These are phyloP conservation scores for Diplodus sargus DNA, from an alignment of 2,797 vertebrate genomes.

Conservation along the genomic window DNA sequence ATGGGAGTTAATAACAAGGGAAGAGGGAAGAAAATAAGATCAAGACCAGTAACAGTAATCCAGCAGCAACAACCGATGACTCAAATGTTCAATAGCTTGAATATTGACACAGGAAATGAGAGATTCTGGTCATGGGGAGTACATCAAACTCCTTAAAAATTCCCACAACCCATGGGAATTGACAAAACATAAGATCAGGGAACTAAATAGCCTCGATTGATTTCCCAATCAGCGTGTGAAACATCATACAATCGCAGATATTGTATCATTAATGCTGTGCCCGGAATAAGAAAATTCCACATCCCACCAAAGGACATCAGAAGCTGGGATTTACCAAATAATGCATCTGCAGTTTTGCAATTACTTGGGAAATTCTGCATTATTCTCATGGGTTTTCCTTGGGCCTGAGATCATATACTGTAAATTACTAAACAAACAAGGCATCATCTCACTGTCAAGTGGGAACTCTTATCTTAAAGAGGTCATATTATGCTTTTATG, in stretches of 20 bases:
- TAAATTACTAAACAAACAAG: conserved; percentile 1
- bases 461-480: background rate
- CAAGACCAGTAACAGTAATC: background rate
- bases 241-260: conserved; percentile 11
- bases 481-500: too few relatives aligned
- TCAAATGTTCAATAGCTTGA: conserved; percentile 12
- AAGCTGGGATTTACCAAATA: conserved; percentile 28
- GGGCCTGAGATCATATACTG: background rate
- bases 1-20: background rate
- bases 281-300: conserved; percentile 43
- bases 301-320: background rate
- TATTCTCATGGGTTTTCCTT: conserved; percentile 3
- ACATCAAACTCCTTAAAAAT: background rate
- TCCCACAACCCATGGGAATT: conserved; percentile 21
- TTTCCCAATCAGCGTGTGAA: conserved; percentile 33
- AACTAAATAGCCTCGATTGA: conserved; percentile 5
- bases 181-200: conserved; percentile 16
- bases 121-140: conserved; percentile 5
- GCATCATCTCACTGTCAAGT: background rate
- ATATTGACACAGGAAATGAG: conserved; percentile 50
- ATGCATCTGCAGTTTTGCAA: conserved; percentile 36
- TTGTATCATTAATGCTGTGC: conserved; percentile 8
- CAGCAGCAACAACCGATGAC: conserved; percentile 6
- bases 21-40: background rate
- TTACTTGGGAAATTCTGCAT: conserved; percentile 10